These are phyloP conservation scores for Chromobotia macracanthus DNA, from an alignment of 2,797 vertebrate species.

Conservation along the genomic window DNA sequence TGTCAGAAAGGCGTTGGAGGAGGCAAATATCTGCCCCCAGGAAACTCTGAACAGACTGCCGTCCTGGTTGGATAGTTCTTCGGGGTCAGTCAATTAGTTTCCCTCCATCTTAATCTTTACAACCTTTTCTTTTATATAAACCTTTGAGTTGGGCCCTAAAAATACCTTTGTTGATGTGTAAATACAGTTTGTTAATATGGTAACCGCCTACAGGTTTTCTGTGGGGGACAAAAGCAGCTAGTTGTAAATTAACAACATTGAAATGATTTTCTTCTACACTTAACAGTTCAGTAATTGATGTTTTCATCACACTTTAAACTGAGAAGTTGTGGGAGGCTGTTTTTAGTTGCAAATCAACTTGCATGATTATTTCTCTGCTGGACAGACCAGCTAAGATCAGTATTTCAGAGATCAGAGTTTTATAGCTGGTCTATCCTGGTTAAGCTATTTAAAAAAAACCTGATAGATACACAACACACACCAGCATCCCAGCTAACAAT, in stretches of 20 bases:
- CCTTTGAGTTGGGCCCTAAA: conserved; percentile 1
- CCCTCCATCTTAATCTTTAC: conserved; percentile 15
- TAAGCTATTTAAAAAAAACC: too few species aligned
- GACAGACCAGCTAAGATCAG: too few species aligned
- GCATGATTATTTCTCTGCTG: too few species aligned
- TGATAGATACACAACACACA: too few species aligned
- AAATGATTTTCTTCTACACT: not conserved
- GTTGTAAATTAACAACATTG: not conserved
- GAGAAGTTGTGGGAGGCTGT: too few species aligned
- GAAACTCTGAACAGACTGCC: conserved; percentile 22
- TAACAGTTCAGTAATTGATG: not conserved
- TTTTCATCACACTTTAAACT: not conserved
- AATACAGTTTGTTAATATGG: not conserved
- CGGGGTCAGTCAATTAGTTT: conserved; percentile 3
- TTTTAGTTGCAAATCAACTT: too few species aligned
- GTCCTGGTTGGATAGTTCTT: not conserved
- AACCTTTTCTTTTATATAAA: conserved; percentile 3
- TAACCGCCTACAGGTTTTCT: conserved; percentile 2
- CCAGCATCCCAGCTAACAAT: too few species aligned
- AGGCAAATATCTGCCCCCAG: conserved; percentile 10
- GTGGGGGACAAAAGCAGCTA: conserved; percentile 2
- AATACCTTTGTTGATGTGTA: not conserved
- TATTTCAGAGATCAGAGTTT: too few species aligned
- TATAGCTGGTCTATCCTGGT: too few species aligned
- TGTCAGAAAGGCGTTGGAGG: conserved; percentile 16